Evolutionary conservation across 2,797 vertebrate species (phyloP), one percentile per base, ranked within the genome.

Genomic region (Acipenser ruthenus): DNA sequence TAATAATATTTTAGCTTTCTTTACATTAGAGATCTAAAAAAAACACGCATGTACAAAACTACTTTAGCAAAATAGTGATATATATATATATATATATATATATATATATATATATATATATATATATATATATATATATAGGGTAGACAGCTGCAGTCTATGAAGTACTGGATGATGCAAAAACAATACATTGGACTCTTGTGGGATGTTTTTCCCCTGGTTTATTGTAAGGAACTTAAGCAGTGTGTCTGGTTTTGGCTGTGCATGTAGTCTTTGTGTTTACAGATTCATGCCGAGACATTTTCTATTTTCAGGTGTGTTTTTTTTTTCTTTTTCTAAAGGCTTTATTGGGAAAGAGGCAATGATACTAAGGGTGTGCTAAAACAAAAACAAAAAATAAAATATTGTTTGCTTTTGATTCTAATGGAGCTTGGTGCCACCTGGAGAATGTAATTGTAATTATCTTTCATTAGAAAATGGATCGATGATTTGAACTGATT

Each of bases 11-110:
- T 79, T 86, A 84, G 83, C 89, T 88, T 88, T 91, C 84, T 87
- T 87, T 82, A 72, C 73, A 65, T 73, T 80, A 78, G 69, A 68
- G 78, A 84, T 85, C 90, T 90, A 87, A 82, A 84, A 85, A 87
- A 83, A 79, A 69, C 77, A 83, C 78, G 94, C 95, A 97, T 95
- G 95, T 93, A 93, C 88, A 90, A 89, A 92, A 84, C 80, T 86
- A 83, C 84, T 84, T 77, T 88, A 83, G 86, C 89, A 81, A 73
- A 87, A 84, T 86, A 86, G 1, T 18, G 15, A 82, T 85, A n/a
- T 88, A 88, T 86, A 84, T 90, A 89, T 86, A 82, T 18, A 86
- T 95, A 89, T 93, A 93, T 73, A 94, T 91, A 93, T 81, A 73
- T 62, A 74, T 51, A 72, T 18, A 18, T 18, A 18, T 18, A 18